These are phyloP conservation scores for Poeciliopsis turrubarensis DNA, from an alignment of 2,113 vertebrate species.

Conservation along the genomic window DNA sequence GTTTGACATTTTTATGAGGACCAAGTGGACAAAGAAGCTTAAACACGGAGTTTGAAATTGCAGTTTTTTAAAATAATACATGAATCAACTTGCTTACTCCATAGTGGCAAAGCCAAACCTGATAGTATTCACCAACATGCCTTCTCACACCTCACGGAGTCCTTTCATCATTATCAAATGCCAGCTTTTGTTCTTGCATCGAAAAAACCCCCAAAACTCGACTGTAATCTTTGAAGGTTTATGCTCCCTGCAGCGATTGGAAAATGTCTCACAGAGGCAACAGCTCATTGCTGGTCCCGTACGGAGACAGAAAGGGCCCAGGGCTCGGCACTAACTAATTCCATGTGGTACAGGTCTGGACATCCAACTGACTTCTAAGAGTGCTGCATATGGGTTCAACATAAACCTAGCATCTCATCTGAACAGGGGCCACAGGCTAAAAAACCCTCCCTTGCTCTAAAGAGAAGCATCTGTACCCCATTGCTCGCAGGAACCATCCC, in stretches of 20 bases:
- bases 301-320: constrained; percentile 54
- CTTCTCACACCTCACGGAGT: constrained; percentile 21
- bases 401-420: constrained; percentile 69
- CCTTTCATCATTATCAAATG: constrained; percentile 59
- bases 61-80: not conserved
- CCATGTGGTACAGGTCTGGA: constrained; percentile 73
- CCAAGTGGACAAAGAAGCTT: not conserved
- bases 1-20: constrained; percentile 16
- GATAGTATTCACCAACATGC: constrained; percentile 6
- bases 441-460: constrained; percentile 39
- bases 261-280: constrained; percentile 52
- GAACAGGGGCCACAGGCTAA: constrained; percentile 32
- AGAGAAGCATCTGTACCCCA: constrained; percentile 63
- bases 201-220: constrained; percentile 59
- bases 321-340: constrained; percentile 66
- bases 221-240: constrained; percentile 72
- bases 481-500: constrained; percentile 47
- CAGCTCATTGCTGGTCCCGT: constrained; percentile 45
- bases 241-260: constrained; percentile 53
- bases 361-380: constrained; percentile 75
- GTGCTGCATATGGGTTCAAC: constrained; percentile 59
- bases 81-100: not conserved
- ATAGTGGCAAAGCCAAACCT: constrained; percentile 3
- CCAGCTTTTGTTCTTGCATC: constrained; percentile 57
- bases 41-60: not conserved